Evolutionary conservation across 2,888 invertebrate species (phyloP).

Genomic region (Melanchra persicariae): DNA sequence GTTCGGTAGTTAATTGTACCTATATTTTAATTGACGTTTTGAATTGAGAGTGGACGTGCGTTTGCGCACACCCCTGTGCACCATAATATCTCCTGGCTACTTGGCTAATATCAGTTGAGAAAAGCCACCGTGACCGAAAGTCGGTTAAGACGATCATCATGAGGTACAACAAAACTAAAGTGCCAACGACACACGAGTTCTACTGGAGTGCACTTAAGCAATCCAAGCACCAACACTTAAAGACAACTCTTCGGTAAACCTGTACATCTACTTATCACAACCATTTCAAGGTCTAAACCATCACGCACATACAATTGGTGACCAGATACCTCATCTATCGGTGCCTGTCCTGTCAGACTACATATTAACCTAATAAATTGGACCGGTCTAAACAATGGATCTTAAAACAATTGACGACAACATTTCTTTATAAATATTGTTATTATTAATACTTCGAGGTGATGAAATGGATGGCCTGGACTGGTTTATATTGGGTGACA

Average conservation of each 20-base stretch:
- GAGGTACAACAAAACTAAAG: too few species aligned
- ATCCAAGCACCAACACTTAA: background rate
- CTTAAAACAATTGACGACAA: background rate
- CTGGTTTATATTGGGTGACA: background rate
- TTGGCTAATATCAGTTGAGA: too few species aligned
- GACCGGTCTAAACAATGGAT: slow-evolving; percentile 1
- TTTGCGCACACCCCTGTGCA: too few species aligned
- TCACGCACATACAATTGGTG: background rate
- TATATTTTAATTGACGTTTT: too few species aligned
- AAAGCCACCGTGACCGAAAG: too few species aligned
- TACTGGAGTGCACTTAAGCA: background rate
- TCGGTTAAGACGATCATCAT: too few species aligned
- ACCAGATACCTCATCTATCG: background rate
- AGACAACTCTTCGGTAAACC: slow-evolving; percentile 3
- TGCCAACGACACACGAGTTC: too few species aligned
- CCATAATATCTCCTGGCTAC: too few species aligned
- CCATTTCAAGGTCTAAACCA: slow-evolving; percentile 9
- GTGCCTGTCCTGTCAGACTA: background rate
- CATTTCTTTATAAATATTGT: slow-evolving; percentile 7
- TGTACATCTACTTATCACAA: slow-evolving; percentile 1
- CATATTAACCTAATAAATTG: background rate
- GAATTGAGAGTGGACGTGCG: too few species aligned
- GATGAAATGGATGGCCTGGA: background rate
- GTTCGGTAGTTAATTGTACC: too few species aligned
- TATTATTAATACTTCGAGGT: background rate